A percentile compares a stretch with the other conserved stretches of the same genome.
phyloP scores from a whole-genome alignment of 1,140 invertebrate genomes.

The Monomorium pharaonis region DNA sequence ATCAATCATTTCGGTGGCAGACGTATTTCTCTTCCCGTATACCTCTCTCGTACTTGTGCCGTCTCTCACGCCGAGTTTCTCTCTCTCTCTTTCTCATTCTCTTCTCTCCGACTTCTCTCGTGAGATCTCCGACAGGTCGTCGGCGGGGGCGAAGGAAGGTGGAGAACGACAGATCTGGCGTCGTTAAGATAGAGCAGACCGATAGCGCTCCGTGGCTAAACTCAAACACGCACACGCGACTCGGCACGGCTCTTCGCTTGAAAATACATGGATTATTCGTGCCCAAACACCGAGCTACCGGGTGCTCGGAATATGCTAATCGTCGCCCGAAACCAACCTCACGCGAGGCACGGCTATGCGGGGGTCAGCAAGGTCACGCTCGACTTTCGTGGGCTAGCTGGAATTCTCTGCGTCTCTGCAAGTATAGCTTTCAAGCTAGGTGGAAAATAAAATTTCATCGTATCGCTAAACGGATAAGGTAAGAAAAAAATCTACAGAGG shows the following conservation, averaged over 20 bases:
- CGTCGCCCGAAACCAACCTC: conserved; percentile 61
- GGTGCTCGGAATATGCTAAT: conserved; percentile 76
- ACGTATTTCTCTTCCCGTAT: conserved; percentile 56
- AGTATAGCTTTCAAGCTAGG: not conserved
- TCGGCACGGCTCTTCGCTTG: conserved; percentile 52
- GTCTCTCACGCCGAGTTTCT: conserved; percentile 28
- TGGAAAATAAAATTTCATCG: not conserved
- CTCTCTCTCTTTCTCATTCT: not conserved
- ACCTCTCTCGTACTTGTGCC: conserved; percentile 14
- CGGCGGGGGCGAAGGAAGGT: conserved; percentile 27
- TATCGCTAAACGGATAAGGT: not conserved
- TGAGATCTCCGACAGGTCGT: conserved; percentile 67
- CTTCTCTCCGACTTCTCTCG: conserved; percentile 34
- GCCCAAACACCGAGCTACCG: conserved; percentile 66
- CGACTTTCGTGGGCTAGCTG: conserved; percentile 16
- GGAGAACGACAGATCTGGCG: conserved; percentile 73
- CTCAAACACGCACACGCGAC: conserved; percentile 59
- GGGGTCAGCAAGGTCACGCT: conserved; percentile 44
- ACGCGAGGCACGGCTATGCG: not conserved
- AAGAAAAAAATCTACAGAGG: not conserved
- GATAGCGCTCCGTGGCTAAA: conserved; percentile 72
- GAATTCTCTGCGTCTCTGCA: not conserved
- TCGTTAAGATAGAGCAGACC: conserved; percentile 77
- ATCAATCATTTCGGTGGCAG: conserved; percentile 70
- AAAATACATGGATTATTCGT: conserved; percentile 75